phyloP scores from a whole-genome alignment of 2,888 invertebrate species.

The Nebria salina region DNA sequence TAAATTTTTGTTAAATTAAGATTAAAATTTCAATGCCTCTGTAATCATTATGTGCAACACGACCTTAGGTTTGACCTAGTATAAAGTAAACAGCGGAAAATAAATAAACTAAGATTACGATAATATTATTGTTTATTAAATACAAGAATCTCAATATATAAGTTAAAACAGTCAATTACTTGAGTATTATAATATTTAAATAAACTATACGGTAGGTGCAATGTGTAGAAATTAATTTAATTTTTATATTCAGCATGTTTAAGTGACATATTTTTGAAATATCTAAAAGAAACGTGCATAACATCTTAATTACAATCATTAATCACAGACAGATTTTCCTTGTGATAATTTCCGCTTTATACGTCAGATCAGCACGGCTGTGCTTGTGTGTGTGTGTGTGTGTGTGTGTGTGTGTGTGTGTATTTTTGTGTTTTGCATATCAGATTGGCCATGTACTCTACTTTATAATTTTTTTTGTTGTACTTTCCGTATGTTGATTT shows the following conservation, averaged over 20 bases:
- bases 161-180: no score
- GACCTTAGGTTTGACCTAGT: not conserved
- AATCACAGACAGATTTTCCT: not conserved
- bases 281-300: constrained; percentile 1
- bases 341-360: not conserved
- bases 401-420: not conserved
- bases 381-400: not conserved
- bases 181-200: no score
- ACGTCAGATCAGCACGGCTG: not conserved
- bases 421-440: not conserved
- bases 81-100: no score
- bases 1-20: no score
- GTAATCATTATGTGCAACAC: not conserved
- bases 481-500: not conserved
- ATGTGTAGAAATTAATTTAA: not conserved
- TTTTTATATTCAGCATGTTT: not conserved
- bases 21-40: no score
- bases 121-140: no score
- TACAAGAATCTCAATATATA: no score
- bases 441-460: not conserved
- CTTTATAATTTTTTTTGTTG: not conserved
- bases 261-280: not conserved
- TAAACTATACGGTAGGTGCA: not conserved
- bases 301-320: not conserved
- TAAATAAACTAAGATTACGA: no score